phyloP scores from a whole-genome alignment of 2,888 invertebrate species.

The Prosapia bicincta region DNA sequence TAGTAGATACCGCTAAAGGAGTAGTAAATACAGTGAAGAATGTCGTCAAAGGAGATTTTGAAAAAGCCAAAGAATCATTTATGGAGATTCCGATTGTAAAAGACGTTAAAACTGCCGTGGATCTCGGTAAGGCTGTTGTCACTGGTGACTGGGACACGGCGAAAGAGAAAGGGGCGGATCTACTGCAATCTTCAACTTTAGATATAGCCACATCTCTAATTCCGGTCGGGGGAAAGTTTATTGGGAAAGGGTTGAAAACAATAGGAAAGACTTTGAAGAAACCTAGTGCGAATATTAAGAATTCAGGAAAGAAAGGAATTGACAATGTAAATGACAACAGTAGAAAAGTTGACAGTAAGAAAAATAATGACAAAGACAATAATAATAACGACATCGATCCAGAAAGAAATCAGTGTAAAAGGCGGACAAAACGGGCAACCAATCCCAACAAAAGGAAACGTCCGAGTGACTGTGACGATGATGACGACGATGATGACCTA shows the following conservation, averaged over 20 bases:
- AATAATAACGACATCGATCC: constrained; percentile 4
- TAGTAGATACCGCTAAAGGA: constrained; percentile 26
- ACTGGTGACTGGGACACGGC: constrained; percentile 28
- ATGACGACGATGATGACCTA: constrained; percentile 10
- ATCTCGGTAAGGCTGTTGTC: constrained; percentile 23
- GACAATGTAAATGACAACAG: constrained; percentile 10
- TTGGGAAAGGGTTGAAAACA: constrained; percentile 21
- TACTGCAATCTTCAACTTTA: constrained; percentile 12
- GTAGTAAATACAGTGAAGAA: constrained; percentile 25
- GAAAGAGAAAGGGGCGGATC: constrained; percentile 22
- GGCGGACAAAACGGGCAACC: constrained; percentile 9
- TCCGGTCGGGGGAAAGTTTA: constrained; percentile 20
- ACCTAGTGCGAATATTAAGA: constrained; percentile 3
- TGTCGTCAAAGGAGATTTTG: constrained; percentile 27
- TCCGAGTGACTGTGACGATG: constrained; percentile 4
- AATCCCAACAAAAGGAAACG: neutral
- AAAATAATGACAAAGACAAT: neutral
- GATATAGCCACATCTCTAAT: constrained; percentile 25
- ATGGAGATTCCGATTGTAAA: constrained; percentile 28
- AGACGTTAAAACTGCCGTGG: constrained; percentile 26
- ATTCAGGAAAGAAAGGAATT: neutral
- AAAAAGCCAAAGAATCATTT: constrained; percentile 23
- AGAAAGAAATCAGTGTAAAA: constrained; percentile 11
- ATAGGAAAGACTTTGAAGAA: constrained; percentile 14
- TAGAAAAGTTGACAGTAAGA: constrained; percentile 2